Evolutionary conservation across 2,888 invertebrate species (phyloP).

Genomic region (Sisyra nigra): DNA sequence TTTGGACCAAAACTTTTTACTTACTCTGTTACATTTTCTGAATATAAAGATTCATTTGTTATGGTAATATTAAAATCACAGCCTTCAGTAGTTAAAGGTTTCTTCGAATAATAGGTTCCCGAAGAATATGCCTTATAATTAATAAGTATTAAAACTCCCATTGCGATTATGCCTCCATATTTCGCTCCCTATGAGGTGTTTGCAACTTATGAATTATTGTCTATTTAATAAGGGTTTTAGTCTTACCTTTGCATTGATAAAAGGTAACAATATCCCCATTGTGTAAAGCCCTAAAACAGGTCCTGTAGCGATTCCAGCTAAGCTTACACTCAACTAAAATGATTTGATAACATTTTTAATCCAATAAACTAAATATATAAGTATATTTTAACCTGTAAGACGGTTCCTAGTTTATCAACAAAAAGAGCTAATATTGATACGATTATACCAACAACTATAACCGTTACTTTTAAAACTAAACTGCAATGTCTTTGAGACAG

Average conservation of each 20-base stretch:
- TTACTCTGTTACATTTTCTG: too few relatives aligned
- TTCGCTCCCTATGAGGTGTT: background rate
- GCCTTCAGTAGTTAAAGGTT: too few relatives aligned
- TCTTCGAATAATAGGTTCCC: too few relatives aligned
- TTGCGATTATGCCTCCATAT: too few relatives aligned
- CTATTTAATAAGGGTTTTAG: too few relatives aligned
- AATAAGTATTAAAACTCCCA: too few relatives aligned
- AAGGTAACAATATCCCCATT: constrained; percentile 51
- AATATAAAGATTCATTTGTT: too few relatives aligned
- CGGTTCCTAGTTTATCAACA: constrained; percentile 1
- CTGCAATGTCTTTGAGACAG: constrained; percentile 15
- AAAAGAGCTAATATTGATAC: constrained; percentile 32
- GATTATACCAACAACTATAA: constrained; percentile 47
- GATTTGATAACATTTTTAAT: too few relatives aligned
- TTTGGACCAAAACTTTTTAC: too few relatives aligned
- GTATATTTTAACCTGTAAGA: too few relatives aligned
- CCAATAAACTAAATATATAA: too few relatives aligned
- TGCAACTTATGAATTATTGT: constrained; percentile 4
- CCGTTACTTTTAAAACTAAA: constrained; percentile 53
- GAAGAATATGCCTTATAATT: too few relatives aligned
- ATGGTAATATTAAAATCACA: background rate
- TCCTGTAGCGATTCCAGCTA: constrained; percentile 46
- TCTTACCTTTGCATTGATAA: constrained; percentile 46
- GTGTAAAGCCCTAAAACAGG: constrained; percentile 51
- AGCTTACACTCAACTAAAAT: constrained; percentile 42